Conservation (phyloP, 2,797 vertebrate species). For the Nyctibius grandis region DNA sequence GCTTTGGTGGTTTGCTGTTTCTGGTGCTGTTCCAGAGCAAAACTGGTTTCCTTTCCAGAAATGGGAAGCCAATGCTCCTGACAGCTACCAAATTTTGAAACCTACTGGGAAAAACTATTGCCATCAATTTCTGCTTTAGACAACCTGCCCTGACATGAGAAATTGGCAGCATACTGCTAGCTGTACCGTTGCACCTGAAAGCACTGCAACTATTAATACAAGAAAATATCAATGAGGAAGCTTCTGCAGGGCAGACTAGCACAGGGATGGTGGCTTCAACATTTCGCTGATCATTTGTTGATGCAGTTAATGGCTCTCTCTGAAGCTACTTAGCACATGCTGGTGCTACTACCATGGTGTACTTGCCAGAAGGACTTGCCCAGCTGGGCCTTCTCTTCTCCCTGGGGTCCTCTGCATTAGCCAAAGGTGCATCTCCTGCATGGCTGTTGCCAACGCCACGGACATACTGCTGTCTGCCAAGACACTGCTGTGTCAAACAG, state of each 20-base stretch:
- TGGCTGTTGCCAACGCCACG: fast-evolving
- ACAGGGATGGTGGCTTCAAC: not conserved
- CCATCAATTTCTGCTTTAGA: not conserved
- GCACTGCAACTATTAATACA: not conserved
- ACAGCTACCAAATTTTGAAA: not conserved
- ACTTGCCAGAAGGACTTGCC: not conserved
- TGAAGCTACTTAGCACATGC: not conserved
- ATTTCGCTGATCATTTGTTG: not conserved
- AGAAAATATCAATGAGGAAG: not conserved
- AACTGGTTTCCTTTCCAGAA: not conserved
- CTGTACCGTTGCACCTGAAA: not conserved
- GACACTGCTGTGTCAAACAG: not conserved
- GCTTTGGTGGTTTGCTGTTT: not conserved
- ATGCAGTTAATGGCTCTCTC: not conserved
- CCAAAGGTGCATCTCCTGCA: not conserved
- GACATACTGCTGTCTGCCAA: not conserved
- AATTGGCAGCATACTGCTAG: not conserved
- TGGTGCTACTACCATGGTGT: not conserved
- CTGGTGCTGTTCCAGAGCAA: not conserved
- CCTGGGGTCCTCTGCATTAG: not conserved
- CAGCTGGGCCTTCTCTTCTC: not conserved
- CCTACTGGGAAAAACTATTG: not conserved
- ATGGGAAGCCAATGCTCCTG: not conserved
- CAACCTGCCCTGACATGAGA: not conserved
- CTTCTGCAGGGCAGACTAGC: not conserved